These are phyloP conservation scores for Popillia japonica DNA, from an alignment of 1,140 invertebrate genomes.

Conservation along the genomic window DNA sequence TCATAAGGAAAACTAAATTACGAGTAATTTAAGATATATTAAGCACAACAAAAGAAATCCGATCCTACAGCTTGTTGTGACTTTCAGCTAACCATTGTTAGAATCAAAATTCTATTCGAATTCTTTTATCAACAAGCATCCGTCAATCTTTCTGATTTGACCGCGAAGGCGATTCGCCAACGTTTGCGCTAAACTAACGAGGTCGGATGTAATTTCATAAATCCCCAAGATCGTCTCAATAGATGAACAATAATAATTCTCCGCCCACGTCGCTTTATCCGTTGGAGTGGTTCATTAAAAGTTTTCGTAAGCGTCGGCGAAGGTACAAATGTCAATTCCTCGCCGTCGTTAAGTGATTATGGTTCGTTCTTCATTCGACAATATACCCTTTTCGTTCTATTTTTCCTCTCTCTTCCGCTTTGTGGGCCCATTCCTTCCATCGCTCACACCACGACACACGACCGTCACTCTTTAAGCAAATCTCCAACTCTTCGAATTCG, in stretches of 20 bases:
- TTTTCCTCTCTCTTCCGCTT: background rate
- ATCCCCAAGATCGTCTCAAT: constrained; percentile 8
- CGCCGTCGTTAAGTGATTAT: constrained; percentile 23
- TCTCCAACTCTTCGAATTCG: background rate
- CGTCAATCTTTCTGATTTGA: background rate
- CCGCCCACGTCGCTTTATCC: constrained; percentile 12
- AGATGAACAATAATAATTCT: constrained; percentile 17
- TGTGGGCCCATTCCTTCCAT: background rate
- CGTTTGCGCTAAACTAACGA: constrained; percentile 13
- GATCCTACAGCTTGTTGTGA: background rate
- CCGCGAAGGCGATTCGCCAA: background rate
- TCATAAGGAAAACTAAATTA: too few relatives aligned
- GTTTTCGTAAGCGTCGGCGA: constrained; percentile 24
- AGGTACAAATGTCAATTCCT: constrained; percentile 28
- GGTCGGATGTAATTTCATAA: constrained; percentile 25
- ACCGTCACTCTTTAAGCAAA: background rate
- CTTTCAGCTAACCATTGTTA: background rate
- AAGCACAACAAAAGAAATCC: background rate
- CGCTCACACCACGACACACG: background rate
- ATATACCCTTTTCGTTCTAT: background rate
- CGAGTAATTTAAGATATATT: too few relatives aligned
- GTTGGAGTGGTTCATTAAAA: constrained; percentile 33
- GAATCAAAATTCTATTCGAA: background rate
- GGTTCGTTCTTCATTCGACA: constrained; percentile 6
- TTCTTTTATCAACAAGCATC: constrained; percentile 2